Evolutionary conservation across 1,140 invertebrate genomes (phyloP).

Genomic region (Chlorops oryzae): DNA sequence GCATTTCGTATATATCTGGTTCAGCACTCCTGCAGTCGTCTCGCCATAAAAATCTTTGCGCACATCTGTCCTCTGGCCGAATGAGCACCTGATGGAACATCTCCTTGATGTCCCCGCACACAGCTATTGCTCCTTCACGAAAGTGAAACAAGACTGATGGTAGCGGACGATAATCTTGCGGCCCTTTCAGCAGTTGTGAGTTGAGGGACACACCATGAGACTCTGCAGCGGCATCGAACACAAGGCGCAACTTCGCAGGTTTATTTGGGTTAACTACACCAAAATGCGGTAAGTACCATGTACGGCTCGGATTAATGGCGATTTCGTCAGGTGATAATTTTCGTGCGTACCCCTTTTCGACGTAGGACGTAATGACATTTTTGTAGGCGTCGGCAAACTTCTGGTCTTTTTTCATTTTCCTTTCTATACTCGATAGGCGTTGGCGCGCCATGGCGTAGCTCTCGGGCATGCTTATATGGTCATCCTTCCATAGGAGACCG

Average conservation of each 20-base stretch:
- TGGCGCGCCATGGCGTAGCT: slow-evolving; percentile 2
- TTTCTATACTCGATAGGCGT: slow-evolving; percentile 1
- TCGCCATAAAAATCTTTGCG: slow-evolving; percentile 35
- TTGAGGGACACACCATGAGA: slow-evolving; percentile 30
- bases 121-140: too few species aligned
- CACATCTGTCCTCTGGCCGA: slow-evolving; percentile 20
- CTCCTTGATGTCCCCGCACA: too few species aligned
- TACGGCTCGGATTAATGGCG: background rate
- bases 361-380: background rate
- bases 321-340: background rate
- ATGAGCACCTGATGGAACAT: slow-evolving; percentile 38
- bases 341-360: slow-evolving; percentile 9
- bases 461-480: background rate
- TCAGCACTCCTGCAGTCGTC: slow-evolving; percentile 7
- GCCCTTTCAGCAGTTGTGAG: slow-evolving; percentile 24
- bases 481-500: slow-evolving; percentile 2
- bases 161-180: slow-evolving; percentile 26
- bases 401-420: background rate
- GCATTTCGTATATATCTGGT: slow-evolving; percentile 27
- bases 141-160: slow-evolving; percentile 25
- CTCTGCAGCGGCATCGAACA: too few species aligned
- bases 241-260: slow-evolving; percentile 22
- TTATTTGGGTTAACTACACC: slow-evolving; percentile 26
- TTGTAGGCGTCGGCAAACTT: slow-evolving; percentile 8
- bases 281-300: slow-evolving; percentile 37